Percentiles rank a stretch among this genome's conserved stretches.
phyloP scores from a whole-genome alignment of 2,888 invertebrate species.

The Pomacea canaliculata region DNA sequence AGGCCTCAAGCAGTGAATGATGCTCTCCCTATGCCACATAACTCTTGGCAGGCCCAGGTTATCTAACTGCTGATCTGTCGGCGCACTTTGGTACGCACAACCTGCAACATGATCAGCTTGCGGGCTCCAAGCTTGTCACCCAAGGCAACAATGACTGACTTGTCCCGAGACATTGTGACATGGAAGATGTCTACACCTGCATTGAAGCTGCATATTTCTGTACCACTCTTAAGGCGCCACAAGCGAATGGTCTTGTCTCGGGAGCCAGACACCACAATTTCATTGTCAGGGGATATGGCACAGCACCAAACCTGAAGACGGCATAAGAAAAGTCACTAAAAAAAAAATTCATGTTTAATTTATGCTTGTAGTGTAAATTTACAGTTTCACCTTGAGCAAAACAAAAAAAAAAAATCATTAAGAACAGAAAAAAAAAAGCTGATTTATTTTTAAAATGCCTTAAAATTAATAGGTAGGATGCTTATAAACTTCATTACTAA shows the following conservation, averaged over 20 bases:
- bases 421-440: no score
- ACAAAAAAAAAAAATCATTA: no score
- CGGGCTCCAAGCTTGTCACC: slow-evolving; percentile 68
- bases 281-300: slow-evolving; percentile 67
- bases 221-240: slow-evolving; percentile 66
- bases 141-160: slow-evolving; percentile 68
- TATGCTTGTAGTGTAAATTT: no score
- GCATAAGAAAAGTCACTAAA: neutral
- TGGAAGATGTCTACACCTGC: slow-evolving; percentile 68
- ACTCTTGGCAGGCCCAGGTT: no score
- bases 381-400: no score
- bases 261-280: slow-evolving; percentile 68
- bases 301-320: slow-evolving; percentile 66
- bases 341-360: neutral
- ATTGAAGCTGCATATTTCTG: slow-evolving; percentile 66
- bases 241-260: slow-evolving; percentile 68
- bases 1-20: no score
- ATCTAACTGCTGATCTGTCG: slow-evolving; percentile 53
- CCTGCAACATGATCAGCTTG: slow-evolving; percentile 69
- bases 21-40: no score
- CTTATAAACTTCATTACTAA: no score
- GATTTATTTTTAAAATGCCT: no score
- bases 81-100: slow-evolving; percentile 60
- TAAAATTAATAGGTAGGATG: no score
- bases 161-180: slow-evolving; percentile 68